Base-by-base conservation (phyloP, 37 sponge, comb jelly and placozoan genomes). In the Tethya wilhelma region DNA sequence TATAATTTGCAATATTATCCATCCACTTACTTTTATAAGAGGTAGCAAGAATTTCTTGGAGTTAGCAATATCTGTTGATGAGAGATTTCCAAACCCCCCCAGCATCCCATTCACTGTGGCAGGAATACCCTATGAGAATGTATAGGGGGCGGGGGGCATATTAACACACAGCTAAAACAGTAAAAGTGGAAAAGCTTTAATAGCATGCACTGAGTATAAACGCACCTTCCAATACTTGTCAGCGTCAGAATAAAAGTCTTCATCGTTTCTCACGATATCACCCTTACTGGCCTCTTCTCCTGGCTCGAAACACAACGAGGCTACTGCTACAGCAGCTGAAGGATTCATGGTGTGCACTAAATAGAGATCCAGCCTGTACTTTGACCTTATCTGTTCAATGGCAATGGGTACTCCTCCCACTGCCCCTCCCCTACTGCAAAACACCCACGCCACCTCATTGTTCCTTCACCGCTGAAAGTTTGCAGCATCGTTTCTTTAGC, bases 41-140 rank as follows among this genome's bases (percentile, higher is more conserved):
- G 83, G 82, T 41, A 23, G 46, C 8, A 96, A 60, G 31, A 92
- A 87, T 49, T 87, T 79, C 26, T 62, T 82, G 17, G 97, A 96
- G 22, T 72, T 67, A 1, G 76, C 20, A 31, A 87, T 79, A 70
- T 96, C 97, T 42, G 64, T 38, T 37, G 58, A 45, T 22, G 97
- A 90, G 6, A 92, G 71, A 28, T 71, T 36, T 17, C 83, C 90
- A 49, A 92, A 87, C 20, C 97, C 97, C 23, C 97, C 97, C 77
- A 96, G 56, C 84, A 96, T 83, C 11, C 97, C 97, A 76, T 96
- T 83, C 34, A 96, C 89, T 28, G 97, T 92, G 49, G 90, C 82
- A 38, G 97, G 97, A 23, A 93, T 59, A 40, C 63, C 80, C 90
- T 84, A 34, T 25, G 42, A 38, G 9, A 19, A 19, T 9, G 14